Evolutionary conservation across 2,113 vertebrate species (phyloP).

Genomic region (Furnarius figulus): DNA sequence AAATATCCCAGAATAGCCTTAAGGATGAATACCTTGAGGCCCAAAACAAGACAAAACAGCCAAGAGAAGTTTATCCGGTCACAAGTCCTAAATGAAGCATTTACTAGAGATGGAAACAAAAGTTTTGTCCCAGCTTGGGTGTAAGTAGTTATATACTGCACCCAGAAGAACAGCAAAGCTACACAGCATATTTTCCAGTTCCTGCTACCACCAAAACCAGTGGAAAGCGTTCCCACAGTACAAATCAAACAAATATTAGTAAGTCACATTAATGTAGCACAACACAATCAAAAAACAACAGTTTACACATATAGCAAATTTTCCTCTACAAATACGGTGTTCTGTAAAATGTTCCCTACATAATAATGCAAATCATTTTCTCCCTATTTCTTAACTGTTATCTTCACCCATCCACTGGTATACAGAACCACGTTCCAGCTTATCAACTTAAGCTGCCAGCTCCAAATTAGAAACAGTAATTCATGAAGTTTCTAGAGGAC

Average conservation of each 20-base stretch:
- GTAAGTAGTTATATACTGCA: not conserved
- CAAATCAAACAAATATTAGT: fast-evolving
- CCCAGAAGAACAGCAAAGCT: not conserved
- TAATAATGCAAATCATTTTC: not conserved
- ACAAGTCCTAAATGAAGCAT: not conserved
- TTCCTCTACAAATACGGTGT: not conserved
- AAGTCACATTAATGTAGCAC: fast-evolving
- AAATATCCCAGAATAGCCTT: not conserved
- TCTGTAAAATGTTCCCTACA: not conserved
- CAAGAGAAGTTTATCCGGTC: not conserved
- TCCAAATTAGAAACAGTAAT: not conserved
- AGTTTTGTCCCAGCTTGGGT: not conserved
- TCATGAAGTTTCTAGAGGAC: not conserved
- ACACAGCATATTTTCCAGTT: not conserved
- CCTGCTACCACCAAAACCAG: not conserved
- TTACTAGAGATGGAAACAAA: not conserved
- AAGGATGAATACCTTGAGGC: not conserved
- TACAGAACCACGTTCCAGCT: not conserved
- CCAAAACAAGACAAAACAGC: not conserved
- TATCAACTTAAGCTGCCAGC: not conserved
- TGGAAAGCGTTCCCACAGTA: not conserved
- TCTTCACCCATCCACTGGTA: not conserved
- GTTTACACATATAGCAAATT: not conserved
- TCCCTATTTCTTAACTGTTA: not conserved
- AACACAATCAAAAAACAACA: not conserved